A percentile compares a stretch with the other conserved stretches of the same genome.
Conservation (phyloP, 2,113 vertebrate genomes). For the Oreamnos americanus region DNA sequence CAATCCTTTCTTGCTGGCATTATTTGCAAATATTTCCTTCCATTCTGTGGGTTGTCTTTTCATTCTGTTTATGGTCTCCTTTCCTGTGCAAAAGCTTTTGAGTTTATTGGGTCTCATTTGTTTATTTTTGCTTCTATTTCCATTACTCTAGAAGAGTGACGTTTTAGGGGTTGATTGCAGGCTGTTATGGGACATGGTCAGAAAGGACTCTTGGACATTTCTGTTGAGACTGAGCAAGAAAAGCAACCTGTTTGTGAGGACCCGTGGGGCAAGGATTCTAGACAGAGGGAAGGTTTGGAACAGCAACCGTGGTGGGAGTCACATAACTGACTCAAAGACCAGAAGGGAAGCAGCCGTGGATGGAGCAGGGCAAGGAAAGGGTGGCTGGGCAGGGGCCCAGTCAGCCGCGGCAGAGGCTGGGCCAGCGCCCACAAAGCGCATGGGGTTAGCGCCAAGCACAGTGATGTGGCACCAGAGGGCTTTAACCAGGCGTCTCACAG, state of each 20-base stretch:
- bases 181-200: not conserved
- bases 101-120: not conserved
- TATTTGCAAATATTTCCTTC: not conserved
- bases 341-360: not conserved
- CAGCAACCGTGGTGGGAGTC: not conserved
- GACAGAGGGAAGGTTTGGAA: not conserved
- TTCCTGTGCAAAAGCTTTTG: not conserved
- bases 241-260: not conserved
- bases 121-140: not conserved
- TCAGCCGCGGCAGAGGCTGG: not conserved
- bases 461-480: not conserved
- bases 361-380: not conserved
- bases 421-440: fast-evolving
- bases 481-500: not conserved
- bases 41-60: not conserved
- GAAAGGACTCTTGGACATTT: not conserved
- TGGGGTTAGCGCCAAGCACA: not conserved
- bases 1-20: not conserved
- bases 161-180: not conserved
- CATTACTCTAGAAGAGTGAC: not conserved
- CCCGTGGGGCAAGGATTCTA: not conserved
- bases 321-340: not conserved
- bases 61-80: not conserved
- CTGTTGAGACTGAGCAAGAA: not conserved
- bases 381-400: not conserved